These are phyloP conservation scores for Trachelus tabidus DNA, from an alignment of 2,888 invertebrate genomes.

Conservation along the genomic window DNA sequence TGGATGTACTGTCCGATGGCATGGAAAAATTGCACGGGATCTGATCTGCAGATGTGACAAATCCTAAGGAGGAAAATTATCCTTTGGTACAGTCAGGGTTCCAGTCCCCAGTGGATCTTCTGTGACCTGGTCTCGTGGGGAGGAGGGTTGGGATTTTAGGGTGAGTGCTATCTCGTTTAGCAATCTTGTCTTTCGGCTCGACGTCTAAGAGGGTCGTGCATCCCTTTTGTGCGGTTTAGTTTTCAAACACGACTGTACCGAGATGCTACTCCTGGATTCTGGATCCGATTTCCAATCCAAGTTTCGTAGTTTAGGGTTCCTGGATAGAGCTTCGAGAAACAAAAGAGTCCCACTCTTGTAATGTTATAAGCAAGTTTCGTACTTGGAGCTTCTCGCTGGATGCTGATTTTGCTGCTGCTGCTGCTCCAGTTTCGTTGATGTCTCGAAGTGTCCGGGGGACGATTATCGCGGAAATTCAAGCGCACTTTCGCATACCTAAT, in stretches of 20 bases:
- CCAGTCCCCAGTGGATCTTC: background rate
- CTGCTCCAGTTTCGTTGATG: background rate
- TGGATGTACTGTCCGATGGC: background rate
- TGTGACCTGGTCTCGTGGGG: background rate
- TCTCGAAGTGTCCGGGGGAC: background rate
- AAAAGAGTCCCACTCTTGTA: background rate
- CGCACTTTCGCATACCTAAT: background rate
- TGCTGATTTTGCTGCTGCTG: background rate
- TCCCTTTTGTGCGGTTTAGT: background rate
- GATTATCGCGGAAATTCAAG: background rate
- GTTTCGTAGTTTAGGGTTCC: background rate
- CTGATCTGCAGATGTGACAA: background rate
- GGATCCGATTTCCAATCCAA: background rate
- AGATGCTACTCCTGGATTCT: background rate
- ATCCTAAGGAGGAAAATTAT: background rate
- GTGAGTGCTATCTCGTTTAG: conserved; percentile 42
- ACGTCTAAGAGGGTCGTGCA: background rate
- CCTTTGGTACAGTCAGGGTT: background rate
- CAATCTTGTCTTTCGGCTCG: conserved; percentile 35
- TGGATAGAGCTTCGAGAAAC: background rate
- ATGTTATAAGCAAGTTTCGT: background rate
- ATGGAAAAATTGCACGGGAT: background rate
- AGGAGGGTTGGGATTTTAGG: conserved; percentile 38
- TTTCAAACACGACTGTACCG: background rate
- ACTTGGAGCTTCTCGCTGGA: background rate